Evolutionary conservation across 2,797 vertebrate genomes (phyloP).

Genomic region (Anableps anableps): DNA sequence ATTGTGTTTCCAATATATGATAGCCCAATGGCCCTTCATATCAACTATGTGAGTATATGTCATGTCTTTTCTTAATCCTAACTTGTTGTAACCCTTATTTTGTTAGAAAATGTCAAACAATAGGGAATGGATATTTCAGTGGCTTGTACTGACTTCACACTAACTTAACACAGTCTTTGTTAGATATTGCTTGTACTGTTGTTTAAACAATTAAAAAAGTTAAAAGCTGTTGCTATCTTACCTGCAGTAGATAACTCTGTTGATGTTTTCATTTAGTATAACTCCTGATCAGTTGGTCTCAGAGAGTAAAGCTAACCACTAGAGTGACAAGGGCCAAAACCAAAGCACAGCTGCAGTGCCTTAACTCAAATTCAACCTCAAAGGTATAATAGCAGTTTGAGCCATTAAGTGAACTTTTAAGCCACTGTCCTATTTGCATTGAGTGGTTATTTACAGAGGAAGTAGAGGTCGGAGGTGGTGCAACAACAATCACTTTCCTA

Average conservation of each 20-base stretch:
- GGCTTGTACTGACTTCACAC: neutral
- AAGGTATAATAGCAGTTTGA: no score
- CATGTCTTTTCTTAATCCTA: neutral
- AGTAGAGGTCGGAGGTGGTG: no score
- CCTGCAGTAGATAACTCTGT: neutral
- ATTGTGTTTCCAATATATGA: constrained; percentile 61
- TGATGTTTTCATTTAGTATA: no score
- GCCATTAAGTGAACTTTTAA: no score
- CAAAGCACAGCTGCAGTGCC: neutral
- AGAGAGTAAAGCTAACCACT: no score
- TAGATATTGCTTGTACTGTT: neutral
- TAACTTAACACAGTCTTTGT: neutral
- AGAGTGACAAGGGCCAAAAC: neutral
- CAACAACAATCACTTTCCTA: no score
- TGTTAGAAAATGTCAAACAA: neutral
- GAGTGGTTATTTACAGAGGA: no score
- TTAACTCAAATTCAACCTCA: no score
- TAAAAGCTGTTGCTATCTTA: neutral
- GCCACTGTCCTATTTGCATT: no score
- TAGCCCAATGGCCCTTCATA: constrained; percentile 81
- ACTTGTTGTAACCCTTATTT: neutral
- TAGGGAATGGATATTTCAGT: neutral
- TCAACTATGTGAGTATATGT: constrained; percentile 91
- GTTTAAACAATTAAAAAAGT: neutral
- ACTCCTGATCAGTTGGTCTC: no score